Conservation (phyloP, 2,888 invertebrate genomes). For the Drosophila putrida region DNA sequence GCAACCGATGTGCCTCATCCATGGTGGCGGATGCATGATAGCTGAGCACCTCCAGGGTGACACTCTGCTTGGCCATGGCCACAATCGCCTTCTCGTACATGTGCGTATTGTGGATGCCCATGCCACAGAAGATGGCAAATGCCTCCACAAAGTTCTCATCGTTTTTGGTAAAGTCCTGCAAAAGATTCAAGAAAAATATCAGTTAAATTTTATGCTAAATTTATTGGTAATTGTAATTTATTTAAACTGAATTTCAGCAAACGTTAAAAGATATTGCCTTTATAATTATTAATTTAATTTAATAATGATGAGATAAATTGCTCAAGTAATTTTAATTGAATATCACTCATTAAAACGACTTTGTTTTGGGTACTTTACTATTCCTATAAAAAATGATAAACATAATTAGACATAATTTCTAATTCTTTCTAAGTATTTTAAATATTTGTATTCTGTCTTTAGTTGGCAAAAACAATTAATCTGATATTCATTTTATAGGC, state of each 20-base stretch:
- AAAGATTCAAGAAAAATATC: background rate
- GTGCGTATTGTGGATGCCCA: conserved; percentile 98
- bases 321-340: no score
- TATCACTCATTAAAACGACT: no score
- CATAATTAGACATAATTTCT: no score
- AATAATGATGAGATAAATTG: no score
- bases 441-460: no score
- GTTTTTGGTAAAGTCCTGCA: conserved; percentile 93
- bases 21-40: conserved; percentile 97
- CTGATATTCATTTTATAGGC: no score
- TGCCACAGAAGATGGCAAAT: conserved; percentile 98
- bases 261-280: no score
- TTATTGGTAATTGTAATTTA: background rate
- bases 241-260: background rate
- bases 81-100: conserved; percentile 98
- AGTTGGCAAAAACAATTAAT: no score
- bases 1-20: conserved; percentile 94
- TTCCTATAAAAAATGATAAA: no score
- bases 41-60: conserved; percentile 95
- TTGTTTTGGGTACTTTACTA: no score
- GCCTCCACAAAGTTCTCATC: conserved; percentile 99
- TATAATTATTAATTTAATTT: no score
- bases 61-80: conserved; percentile 98
- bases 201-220: background rate
- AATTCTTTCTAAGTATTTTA: no score